These are phyloP conservation scores for Hyphantria cunea DNA, from an alignment of 1,140 invertebrate genomes.

Conservation along the genomic window DNA sequence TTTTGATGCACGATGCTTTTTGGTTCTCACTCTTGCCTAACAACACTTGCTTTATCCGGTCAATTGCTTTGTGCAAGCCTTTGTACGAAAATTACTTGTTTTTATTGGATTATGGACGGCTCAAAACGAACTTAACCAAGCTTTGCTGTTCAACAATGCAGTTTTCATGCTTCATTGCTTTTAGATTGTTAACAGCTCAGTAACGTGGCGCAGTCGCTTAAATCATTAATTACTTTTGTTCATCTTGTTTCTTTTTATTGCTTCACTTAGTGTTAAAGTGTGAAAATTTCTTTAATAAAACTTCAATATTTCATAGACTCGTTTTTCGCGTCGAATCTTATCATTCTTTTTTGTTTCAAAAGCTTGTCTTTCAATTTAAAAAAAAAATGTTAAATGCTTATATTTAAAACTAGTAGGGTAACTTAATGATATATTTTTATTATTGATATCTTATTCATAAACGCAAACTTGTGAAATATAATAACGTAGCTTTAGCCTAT, in stretches of 20 bases:
- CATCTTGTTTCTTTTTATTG: not conserved
- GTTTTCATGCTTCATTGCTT: constrained; percentile 18
- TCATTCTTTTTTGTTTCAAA: no score
- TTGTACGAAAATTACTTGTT: constrained; percentile 49
- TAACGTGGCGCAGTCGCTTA: constrained; percentile 10
- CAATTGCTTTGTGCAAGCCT: constrained; percentile 51
- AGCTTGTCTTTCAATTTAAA: no score
- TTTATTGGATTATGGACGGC: constrained; percentile 51
- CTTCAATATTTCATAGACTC: no score
- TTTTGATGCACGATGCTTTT: constrained; percentile 48
- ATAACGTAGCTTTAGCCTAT: no score
- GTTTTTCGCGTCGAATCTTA: no score
- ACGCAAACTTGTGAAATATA: no score
- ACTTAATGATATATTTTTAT: no score
- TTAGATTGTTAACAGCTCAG: constrained; percentile 2
- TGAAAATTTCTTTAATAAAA: no score
- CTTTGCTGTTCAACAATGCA: constrained; percentile 22
- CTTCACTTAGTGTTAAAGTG: no score
- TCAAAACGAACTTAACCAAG: constrained; percentile 14
- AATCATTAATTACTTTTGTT: constrained; percentile 5
- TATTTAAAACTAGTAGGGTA: no score
- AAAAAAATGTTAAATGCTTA: no score
- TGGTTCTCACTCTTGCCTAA: constrained; percentile 29
- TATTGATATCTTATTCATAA: no score
- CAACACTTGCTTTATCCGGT: constrained; percentile 56